These are phyloP conservation scores for Myiotriccus ornatus DNA, from an alignment of 2,797 vertebrate species.

Conservation along the genomic window DNA sequence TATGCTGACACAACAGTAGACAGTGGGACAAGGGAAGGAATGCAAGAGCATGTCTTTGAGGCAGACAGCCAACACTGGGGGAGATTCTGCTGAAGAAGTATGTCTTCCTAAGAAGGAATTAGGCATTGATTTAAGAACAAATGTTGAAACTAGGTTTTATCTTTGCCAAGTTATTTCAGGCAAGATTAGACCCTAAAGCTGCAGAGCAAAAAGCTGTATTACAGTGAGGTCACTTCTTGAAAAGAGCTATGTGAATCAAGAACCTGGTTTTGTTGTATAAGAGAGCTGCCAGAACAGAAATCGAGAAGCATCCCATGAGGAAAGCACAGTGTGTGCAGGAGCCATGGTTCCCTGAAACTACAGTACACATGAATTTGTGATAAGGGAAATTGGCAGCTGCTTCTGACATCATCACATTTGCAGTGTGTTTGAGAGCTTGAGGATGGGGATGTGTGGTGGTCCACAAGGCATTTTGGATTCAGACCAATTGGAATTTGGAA, in stretches of 20 bases:
- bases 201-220: neutral
- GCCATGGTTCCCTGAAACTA: neutral
- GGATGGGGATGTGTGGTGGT: neutral
- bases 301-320: neutral
- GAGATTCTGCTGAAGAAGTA: neutral
- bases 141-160: neutral
- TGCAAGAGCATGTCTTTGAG: neutral
- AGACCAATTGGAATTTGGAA: neutral
- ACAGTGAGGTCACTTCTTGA: neutral
- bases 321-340: neutral
- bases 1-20: neutral
- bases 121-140: neutral
- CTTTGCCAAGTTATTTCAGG: neutral
- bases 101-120: neutral
- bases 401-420: neutral
- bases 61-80: neutral
- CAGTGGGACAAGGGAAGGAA: neutral
- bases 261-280: neutral
- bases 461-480: neutral
- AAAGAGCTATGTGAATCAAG: neutral
- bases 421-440: neutral
- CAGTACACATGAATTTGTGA: neutral
- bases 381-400: neutral
- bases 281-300: neutral
- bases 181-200: neutral